phyloP scores from a whole-genome alignment of 1,140 invertebrate genomes.

The Laupala kohalensis region DNA sequence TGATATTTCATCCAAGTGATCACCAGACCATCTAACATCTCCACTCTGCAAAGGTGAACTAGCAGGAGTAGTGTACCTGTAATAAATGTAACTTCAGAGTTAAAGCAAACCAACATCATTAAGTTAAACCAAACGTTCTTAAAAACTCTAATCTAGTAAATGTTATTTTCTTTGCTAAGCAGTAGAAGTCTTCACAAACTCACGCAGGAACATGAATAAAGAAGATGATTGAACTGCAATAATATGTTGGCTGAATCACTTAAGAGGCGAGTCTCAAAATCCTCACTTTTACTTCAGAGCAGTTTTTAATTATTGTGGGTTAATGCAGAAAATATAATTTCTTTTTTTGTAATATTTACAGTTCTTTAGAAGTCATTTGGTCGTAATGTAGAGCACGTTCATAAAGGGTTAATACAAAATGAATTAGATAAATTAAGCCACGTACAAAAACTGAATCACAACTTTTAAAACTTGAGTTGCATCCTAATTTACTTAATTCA shows the following conservation, averaged over 20 bases:
- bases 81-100: not conserved
- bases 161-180: not conserved
- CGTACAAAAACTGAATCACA: too few relatives aligned
- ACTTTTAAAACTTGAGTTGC: too few relatives aligned
- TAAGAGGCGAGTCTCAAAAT: too few relatives aligned
- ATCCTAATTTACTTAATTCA: too few relatives aligned
- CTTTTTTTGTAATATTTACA: too few relatives aligned
- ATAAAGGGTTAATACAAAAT: too few relatives aligned
- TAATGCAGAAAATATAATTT: too few relatives aligned
- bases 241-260: not conserved
- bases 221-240: not conserved
- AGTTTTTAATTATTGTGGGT: too few relatives aligned
- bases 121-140: not conserved
- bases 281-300: too few relatives aligned
- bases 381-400: too few relatives aligned
- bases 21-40: not conserved
- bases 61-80: not conserved
- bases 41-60: not conserved
- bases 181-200: not conserved
- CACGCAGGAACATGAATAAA: not conserved
- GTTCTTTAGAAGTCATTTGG: too few relatives aligned
- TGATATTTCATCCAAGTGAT: not conserved
- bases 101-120: not conserved
- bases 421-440: too few relatives aligned
- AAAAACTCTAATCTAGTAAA: not conserved